phyloP scores from a whole-genome alignment of 2,113 vertebrate species.

The Melanocharis versteri region DNA sequence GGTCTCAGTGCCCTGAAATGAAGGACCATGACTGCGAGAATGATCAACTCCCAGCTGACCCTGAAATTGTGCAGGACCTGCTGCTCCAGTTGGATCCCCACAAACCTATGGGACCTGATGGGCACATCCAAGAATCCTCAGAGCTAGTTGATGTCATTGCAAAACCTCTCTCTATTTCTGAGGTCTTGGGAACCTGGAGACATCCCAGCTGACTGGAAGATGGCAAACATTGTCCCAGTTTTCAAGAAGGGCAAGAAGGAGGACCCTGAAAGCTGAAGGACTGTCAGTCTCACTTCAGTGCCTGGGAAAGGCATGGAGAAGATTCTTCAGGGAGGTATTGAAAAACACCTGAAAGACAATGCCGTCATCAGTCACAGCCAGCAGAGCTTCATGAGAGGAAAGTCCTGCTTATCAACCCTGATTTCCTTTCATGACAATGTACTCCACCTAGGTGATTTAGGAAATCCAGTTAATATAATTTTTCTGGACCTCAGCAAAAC shows the following conservation, averaged over 20 bases:
- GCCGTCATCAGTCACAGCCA: rapidly evolving
- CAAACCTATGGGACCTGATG: background rate
- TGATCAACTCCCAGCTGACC: background rate
- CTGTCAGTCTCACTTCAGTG: background rate
- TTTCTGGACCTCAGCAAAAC: background rate
- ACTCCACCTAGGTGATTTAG: background rate
- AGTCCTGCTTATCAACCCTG: background rate
- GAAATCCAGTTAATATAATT: background rate
- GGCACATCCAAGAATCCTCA: background rate
- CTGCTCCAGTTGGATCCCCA: background rate
- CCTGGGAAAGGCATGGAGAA: background rate
- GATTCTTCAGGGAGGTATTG: background rate
- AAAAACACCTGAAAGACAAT: background rate
- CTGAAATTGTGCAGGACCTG: background rate
- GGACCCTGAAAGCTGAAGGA: background rate
- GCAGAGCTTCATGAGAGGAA: background rate
- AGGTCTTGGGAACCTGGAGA: background rate
- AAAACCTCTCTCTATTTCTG: background rate
- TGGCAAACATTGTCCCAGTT: rapidly evolving
- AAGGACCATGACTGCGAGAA: background rate
- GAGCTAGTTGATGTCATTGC: background rate
- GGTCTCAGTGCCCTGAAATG: background rate
- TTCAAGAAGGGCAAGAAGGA: background rate
- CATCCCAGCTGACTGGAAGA: background rate
- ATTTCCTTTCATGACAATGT: background rate